Evolutionary conservation across 1,140 invertebrate genomes (phyloP), one percentile per base, ranked within the genome.

Genomic region (Heliconius hermathena): DNA sequence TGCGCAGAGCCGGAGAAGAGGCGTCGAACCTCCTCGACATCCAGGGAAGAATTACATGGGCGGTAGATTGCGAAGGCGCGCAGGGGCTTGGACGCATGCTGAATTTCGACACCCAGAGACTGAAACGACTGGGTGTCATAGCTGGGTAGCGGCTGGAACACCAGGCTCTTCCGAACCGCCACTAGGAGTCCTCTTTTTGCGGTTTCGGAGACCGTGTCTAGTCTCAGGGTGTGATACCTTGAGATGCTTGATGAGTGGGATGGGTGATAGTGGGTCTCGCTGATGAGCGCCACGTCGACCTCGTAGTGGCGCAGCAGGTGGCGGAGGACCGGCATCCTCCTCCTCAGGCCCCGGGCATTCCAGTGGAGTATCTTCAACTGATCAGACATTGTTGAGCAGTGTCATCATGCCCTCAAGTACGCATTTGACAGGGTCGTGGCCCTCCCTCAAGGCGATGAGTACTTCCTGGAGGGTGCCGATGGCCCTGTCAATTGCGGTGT

Each of bases 71-170:
- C 80, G 18, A 49, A 85, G 0, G 85, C 1, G 0, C 73, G 76
- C 18, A 77, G 20, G 0, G 74, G 74, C 9, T n/a, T 18, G 5
- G 36, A 16, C 2, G 36, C 71, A 0, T 78, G 13, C 5, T 33
- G 13, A 0, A 83, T 29, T 49, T 84, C 83, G 2, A 84, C 71
- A 4, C 83, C 85, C 6, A 83, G 26, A 3, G 80, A 77, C 13
- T 82, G 72, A 5, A 79, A 33, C 1, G 79, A 22, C 0, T 13
- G 4, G 3, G 76, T 5, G 0, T 41, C 4, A 0, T 38, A 6
- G 1, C 8, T 13, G 3, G 79, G 76, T 0, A 84, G 57, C 0
- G 71, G 71, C 36, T 83, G 74, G 29, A 79, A 80, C 33, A 84
- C 29, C 52, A 84, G 11, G 11, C 29, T 49, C 11, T 80, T 52